Percentiles rank a stretch among this genome's conserved stretches.
Evolutionary conservation across 1,140 invertebrate genomes (phyloP).

Genomic region (Penaeus vannamei): DNA sequence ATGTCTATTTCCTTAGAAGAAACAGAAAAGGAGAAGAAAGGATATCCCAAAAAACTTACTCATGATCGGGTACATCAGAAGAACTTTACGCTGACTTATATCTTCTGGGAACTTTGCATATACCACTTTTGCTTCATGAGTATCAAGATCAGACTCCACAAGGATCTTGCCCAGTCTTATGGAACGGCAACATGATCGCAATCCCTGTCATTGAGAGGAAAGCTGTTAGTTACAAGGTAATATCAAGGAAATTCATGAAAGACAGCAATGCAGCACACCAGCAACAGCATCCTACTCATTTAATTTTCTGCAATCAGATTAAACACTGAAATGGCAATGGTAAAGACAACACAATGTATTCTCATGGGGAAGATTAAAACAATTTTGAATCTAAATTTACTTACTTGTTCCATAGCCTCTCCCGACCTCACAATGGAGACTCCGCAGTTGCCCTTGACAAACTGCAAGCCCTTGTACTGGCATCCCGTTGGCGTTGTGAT

Average conservation of each 20-base stretch:
- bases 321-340: no score
- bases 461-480: conserved; percentile 89
- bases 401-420: conserved; percentile 96
- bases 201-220: conserved; percentile 77
- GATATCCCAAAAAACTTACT: conserved; percentile 74
- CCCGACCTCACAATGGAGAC: conserved; percentile 96
- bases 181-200: conserved; percentile 96
- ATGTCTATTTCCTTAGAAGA: conserved; percentile 69
- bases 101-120: conserved; percentile 99
- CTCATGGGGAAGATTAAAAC: no score
- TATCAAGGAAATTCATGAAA: no score
- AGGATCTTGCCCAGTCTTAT: conserved; percentile 98
- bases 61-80: conserved; percentile 99
- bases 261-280: no score
- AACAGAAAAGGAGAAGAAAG: background rate
- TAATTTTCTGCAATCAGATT: no score
- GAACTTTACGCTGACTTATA: conserved; percentile 80
- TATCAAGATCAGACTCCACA: conserved; percentile 96
- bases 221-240: background rate
- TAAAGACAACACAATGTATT: no score
- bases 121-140: conserved; percentile 95
- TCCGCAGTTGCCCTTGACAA: conserved; percentile 91
- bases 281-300: no score
- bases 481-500: conserved; percentile 95
- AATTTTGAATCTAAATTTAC: background rate